These are phyloP conservation scores for Pollenia amentaria DNA, from an alignment of 2,888 invertebrate species.

Conservation along the genomic window DNA sequence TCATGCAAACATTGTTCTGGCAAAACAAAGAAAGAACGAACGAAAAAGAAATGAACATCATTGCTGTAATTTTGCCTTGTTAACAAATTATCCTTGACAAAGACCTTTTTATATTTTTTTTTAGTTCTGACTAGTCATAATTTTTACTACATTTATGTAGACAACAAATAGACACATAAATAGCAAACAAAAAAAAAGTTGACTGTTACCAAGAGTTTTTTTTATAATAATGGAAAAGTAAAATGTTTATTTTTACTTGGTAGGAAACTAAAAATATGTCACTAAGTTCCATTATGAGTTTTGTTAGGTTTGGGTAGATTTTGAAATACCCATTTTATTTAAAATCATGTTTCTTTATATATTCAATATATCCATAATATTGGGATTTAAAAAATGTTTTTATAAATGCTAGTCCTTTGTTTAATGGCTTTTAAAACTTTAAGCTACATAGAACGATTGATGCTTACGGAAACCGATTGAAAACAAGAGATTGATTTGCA, in stretches of 20 bases:
- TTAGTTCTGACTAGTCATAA: background rate
- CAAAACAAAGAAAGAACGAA: constrained; percentile 13
- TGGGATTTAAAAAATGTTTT: no score
- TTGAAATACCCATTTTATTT: background rate
- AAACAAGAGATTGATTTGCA: no score
- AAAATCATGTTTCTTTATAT: no score
- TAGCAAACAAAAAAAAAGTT: background rate
- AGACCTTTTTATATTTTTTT: constrained; percentile 1
- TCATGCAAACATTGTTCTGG: background rate
- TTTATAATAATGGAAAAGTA: background rate
- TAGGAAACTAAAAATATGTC: background rate
- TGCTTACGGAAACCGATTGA: no score
- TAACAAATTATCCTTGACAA: constrained; percentile 48
- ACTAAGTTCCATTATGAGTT: background rate
- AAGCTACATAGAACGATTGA: no score
- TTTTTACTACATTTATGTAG: constrained; percentile 15
- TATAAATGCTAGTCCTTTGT: no score
- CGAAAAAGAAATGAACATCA: background rate
- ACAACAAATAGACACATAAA: constrained; percentile 34
- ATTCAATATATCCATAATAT: no score
- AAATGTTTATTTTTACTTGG: background rate
- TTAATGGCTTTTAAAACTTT: no score
- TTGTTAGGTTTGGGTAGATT: constrained; percentile 3
- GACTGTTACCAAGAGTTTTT: constrained; percentile 9
- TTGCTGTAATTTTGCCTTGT: constrained; percentile 7